phyloP scores from a whole-genome alignment of 2,797 vertebrate genomes.

The Pelochelys cantorii region DNA sequence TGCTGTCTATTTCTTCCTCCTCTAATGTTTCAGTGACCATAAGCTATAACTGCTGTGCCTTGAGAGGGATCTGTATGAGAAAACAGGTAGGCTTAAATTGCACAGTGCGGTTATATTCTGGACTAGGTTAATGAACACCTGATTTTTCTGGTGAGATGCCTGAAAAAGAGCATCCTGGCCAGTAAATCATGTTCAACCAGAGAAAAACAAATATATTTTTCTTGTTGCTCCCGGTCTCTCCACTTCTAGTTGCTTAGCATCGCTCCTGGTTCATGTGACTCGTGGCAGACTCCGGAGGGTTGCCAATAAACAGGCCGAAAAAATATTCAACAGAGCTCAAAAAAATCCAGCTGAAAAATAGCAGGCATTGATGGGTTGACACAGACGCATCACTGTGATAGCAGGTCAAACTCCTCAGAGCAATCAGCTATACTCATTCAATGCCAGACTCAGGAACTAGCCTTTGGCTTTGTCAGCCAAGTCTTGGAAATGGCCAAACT shows the following conservation, averaged over 20 bases:
- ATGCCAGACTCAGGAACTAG: slow-evolving; percentile 40
- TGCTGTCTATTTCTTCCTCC: background rate
- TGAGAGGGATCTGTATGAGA: slow-evolving; percentile 16
- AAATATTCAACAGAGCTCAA: slow-evolving; percentile 42
- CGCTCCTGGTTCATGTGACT: background rate
- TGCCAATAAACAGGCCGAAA: slow-evolving; percentile 52
- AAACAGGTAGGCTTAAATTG: rapidly evolving
- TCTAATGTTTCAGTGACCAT: slow-evolving; percentile 7
- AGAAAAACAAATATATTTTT: slow-evolving; percentile 53
- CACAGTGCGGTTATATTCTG: slow-evolving; percentile 39
- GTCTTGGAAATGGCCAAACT: background rate
- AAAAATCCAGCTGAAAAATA: slow-evolving; percentile 3
- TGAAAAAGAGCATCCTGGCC: slow-evolving; percentile 33
- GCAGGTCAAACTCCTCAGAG: slow-evolving; percentile 42
- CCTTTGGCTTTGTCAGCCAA: background rate
- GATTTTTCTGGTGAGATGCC: background rate
- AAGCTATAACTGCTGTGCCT: background rate
- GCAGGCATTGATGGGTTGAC: slow-evolving; percentile 21
- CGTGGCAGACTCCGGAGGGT: slow-evolving; percentile 25
- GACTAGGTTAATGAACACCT: slow-evolving; percentile 60
- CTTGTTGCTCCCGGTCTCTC: slow-evolving; percentile 31
- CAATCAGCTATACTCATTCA: slow-evolving; percentile 24
- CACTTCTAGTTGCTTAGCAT: slow-evolving; percentile 58
- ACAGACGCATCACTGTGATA: slow-evolving; percentile 53
- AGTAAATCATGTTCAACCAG: slow-evolving; percentile 55